Base-by-base conservation (phyloP, 2,113 vertebrate species). In the Dascyllus trimaculatus region DNA sequence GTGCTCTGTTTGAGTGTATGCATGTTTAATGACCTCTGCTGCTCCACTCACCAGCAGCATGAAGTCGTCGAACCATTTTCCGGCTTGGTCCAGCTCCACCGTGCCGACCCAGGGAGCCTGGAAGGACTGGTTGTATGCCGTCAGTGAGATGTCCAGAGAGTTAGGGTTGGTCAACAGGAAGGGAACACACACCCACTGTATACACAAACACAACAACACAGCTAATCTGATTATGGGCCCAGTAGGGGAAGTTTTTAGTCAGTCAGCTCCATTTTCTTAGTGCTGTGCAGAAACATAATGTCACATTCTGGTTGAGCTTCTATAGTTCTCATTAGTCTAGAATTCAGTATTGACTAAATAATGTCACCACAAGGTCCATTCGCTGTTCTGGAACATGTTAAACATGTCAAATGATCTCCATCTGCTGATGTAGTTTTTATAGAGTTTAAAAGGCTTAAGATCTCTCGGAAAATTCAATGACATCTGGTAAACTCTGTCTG, bases 21-120 rank as follows among this genome's bases (percentile, higher is more conserved):
- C 57, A 14, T 64, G 18, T 45, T 21, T 8, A 11, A 56, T 0
- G n/a, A 9, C 3, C 0, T 18, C 18, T 14, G 6, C 2, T 19
- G 43, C 59, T 85, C 10, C 52, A 21, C 91, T 93, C 81, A 94
- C 93, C 91, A 94, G 78, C 52, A 94, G 69, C 89, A 94, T 87
- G 85, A 94, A 92, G 74, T 94, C 91, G 9, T 94, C 93, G 18
- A 94, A 91, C 91, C 91, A 94, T 67, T 92, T 92, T 11, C 92
- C 92, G 1, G 91, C 90, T 38, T 92, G 65, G 7, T 84, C 46
- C 0, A 87, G 82, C 70, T 92, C 78, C 84, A 94, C 82, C 4
- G 71, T 91, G 56, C 93, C 93, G 9, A 92, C 75, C 93, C 93
- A 94, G 25, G 93, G 91, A 46, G 91, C 86, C 86, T 94, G 93